Evolutionary conservation across 2,888 invertebrate genomes (phyloP), one percentile per base, ranked within the genome.

Genomic region (Volucella inanis): DNA sequence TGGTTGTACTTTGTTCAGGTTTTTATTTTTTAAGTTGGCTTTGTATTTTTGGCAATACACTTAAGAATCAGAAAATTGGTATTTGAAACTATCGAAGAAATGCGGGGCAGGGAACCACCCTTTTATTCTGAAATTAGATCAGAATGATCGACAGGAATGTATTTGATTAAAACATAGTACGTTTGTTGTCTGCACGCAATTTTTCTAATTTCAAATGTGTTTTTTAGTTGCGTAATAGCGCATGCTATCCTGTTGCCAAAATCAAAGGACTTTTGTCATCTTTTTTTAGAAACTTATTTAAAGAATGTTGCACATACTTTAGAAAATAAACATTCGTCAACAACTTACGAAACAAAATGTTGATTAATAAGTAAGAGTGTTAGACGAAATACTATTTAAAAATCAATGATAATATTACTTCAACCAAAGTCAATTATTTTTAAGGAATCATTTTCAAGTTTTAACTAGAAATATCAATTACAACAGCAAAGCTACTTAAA

Each of bases 61-160:
- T 47, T 70, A 57, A 18, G 50, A 49, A 49, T 41, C 41, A 12
- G 50, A 68, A 68, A 54, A 65, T 52, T 79, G 83, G 75, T 70
- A 79, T 75, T 84, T 79, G 50, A 47, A 65, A 52, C 52, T 52
- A 65, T 68, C 55, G 70, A 67, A 67, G 72, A 55, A 75, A 76
- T 71, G 75, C 39, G 52, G 43, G 9, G 18, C 38, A 64, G 14
- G 38, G 54, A 22, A 18, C n/a, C 0, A 10, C 14, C 15, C 41
- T 41, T 49, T 11, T 50, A 12, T 52, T 62, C 55, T 50, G n/a
- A 47, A 43, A 62, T 67, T 49, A 55, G 49, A 68, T 49, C 65
- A 43, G 72, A 82, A 18, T 31, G 47, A 65, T 57, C 14, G 14
- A 12, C 22, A 10, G 67, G 67, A 75, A 75, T 75, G 57, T 67